phyloP scores from a whole-genome alignment of 1,140 invertebrate species.

The Musca vetustissima region DNA sequence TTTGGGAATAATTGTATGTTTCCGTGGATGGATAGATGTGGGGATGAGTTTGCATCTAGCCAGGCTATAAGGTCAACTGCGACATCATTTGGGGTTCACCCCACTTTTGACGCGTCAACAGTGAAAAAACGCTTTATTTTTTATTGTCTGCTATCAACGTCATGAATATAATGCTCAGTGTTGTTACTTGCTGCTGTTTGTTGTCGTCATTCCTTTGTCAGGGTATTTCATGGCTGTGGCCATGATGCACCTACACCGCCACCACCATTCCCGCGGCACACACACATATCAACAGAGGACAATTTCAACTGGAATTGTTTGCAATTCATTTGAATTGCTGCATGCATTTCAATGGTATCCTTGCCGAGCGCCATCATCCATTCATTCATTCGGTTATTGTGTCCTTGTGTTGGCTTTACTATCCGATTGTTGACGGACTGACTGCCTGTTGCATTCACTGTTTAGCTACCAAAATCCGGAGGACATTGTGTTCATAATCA shows the following conservation, averaged over 20 bases:
- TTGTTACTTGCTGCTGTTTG: no score
- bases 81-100: not conserved
- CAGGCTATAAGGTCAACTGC: not conserved
- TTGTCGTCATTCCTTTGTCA: no score
- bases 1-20: slow-evolving; percentile 2
- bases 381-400: not conserved
- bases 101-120: no score
- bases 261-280: no score
- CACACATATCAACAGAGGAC: no score
- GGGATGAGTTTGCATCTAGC: not conserved
- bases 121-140: slow-evolving; percentile 8
- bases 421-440: not conserved
- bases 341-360: not conserved
- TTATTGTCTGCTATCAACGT: slow-evolving; percentile 8
- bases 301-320: not conserved
- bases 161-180: not conserved
- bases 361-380: not conserved
- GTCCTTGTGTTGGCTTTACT: not conserved
- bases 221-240: no score
- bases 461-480: no score
- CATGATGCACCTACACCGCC: no score
- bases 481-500: no score
- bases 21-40: not conserved
- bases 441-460: slow-evolving; percentile 17
- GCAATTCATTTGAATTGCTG: slow-evolving; percentile 19